Base-by-base conservation (phyloP, 2,113 vertebrate species). In the Cnemophilus loriae region DNA sequence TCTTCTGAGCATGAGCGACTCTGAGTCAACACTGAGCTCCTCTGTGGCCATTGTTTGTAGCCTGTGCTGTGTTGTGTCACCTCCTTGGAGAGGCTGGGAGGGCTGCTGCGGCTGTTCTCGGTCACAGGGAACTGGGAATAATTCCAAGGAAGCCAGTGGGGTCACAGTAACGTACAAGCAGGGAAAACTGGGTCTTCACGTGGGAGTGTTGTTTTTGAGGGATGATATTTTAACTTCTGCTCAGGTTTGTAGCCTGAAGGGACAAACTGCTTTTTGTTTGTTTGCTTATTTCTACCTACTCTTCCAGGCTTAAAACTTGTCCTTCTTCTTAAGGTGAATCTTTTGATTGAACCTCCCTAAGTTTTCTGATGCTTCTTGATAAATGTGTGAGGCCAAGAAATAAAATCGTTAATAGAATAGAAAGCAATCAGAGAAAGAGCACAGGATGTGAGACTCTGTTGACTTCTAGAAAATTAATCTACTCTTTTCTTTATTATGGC, bases 81-180 rank as follows among this genome's bases (percentile, higher is more conserved):
- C 68, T 97, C 83, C 93, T 87, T 39, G 47, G 94, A 88, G 80
- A 55, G 69, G 35, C 50, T 90, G 83, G 13, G 13, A 70, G 30
- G n/a, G 42, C 59, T 87, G 60, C 5, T 70, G 52, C 0, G 0
- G 14, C 56, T 78, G 9, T 42, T 81, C 83, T 77, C 1, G 0
- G 41, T 76, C 10, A 1, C 47, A 47, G 65, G 20, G 60, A 87
- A 32, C 32, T 77, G 82, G 50, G 63, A 83, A 33, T 42, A 46
- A 70, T 87, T 81, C 64, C 47, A 81, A 23, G 64, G 69, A 92
- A 78, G 73, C 44, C 68, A 47, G 0, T 74, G 69, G 64, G 39
- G 75, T 93, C 73, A n/a, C 44, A 30, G 33, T 50, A n/a, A 44
- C 5, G 6, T 50, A 13, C 5, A 2, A 19, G 22, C 22, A 21